Conservation (phyloP, 2,797 vertebrate genomes). For the Delichon dasypus region DNA sequence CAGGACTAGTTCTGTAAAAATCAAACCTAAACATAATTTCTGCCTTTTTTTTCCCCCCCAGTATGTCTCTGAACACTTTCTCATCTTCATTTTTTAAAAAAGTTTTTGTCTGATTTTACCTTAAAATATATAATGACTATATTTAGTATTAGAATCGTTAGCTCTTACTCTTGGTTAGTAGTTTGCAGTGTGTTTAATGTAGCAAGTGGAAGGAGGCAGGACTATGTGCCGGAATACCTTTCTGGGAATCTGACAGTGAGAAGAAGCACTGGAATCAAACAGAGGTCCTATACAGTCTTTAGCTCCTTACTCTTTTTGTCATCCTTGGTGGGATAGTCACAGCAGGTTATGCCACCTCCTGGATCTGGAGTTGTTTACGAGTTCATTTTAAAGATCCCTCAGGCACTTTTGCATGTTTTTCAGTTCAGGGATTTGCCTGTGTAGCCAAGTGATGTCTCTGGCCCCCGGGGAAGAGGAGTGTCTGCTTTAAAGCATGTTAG, state of each 20-base stretch:
- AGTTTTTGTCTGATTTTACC: not conserved
- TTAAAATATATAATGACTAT: not conserved
- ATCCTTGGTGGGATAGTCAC: not conserved
- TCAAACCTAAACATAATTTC: not conserved
- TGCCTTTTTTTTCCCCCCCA: not conserved
- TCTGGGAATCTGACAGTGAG: not conserved
- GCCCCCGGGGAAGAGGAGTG: slow-evolving; percentile 7
- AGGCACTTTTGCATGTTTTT: not conserved
- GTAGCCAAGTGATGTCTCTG: not conserved
- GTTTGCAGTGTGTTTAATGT: not conserved
- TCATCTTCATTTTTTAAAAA: rapidly evolving
- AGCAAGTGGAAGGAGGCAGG: not conserved
- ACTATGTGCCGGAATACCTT: not conserved
- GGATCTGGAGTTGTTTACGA: not conserved
- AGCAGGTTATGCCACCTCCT: not conserved
- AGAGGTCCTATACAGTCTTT: not conserved
- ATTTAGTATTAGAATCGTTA: not conserved
- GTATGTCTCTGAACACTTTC: not conserved
- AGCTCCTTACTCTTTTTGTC: not conserved
- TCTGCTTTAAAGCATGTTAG: not conserved
- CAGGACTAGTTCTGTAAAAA: not conserved
- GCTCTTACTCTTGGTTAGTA: not conserved
- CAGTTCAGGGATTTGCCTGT: not conserved
- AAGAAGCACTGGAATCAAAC: not conserved
- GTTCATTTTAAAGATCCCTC: slow-evolving; percentile 6